Conservation (phyloP, 2,797 vertebrate species). For the Antrozous pallidus region DNA sequence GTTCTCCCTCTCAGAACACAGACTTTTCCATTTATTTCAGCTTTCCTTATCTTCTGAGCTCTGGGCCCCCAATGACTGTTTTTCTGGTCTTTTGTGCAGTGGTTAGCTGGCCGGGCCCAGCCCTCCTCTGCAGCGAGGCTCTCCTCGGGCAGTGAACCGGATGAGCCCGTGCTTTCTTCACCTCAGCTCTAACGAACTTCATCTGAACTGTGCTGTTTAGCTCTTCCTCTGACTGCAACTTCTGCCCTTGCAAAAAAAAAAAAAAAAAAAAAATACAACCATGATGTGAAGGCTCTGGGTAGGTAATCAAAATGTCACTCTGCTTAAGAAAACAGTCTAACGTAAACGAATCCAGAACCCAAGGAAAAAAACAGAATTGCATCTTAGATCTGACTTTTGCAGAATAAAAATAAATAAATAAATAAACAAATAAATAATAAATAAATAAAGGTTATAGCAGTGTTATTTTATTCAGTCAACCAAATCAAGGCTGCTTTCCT, state of each 20-base stretch:
- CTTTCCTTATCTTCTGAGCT: conserved; percentile 12
- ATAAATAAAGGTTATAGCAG: background rate
- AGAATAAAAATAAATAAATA: conserved; percentile 45
- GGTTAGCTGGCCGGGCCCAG: background rate
- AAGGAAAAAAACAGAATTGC: conserved; percentile 41
- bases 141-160: conserved; percentile 45
- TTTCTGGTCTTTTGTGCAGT: conserved; percentile 34
- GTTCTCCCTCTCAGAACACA: background rate
- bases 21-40: conserved; percentile 22
- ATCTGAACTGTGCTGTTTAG: conserved; percentile 45
- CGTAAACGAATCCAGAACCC: background rate
- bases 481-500: conserved; percentile 47
- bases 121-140: background rate
- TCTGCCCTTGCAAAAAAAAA: background rate
- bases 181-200: conserved; percentile 58
- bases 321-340: conserved; percentile 45
- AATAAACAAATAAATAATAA: conserved; percentile 45
- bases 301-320: conserved; percentile 48
- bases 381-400: conserved; percentile 18
- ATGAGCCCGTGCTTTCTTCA: conserved; percentile 64
- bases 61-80: background rate
- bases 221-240: background rate
- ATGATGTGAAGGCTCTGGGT: background rate
- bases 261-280: background rate
- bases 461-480: conserved; percentile 39